Evolutionary conservation across 2,797 vertebrate genomes (phyloP).

Genomic region (Dipus sagitta): DNA sequence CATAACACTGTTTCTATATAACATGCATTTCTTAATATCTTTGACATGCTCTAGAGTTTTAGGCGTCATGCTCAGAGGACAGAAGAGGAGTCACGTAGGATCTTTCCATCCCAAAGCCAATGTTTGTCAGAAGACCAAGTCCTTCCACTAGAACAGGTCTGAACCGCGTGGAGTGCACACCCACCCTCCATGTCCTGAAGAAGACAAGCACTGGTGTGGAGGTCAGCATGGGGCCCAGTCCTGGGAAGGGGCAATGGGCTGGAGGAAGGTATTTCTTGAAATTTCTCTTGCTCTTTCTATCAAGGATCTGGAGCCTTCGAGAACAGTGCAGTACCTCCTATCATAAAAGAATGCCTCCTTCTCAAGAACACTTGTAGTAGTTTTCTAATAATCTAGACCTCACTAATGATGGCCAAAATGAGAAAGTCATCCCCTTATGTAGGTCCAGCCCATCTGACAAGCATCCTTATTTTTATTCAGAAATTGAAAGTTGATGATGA

Average conservation of each 20-base stretch:
- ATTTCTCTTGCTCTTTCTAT: neutral
- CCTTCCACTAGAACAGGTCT: neutral
- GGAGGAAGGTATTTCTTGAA: neutral
- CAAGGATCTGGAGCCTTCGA: neutral
- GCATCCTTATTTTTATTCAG: neutral
- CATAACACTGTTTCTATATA: neutral
- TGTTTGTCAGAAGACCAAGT: neutral
- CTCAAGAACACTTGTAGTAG: neutral
- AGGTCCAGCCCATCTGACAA: neutral
- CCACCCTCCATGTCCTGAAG: neutral
- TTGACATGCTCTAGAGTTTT: no score
- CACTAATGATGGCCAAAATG: neutral
- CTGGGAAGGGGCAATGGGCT: neutral
- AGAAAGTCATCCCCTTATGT: neutral
- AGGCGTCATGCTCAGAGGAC: no score
- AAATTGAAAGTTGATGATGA: conserved; percentile 15
- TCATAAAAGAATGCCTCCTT: neutral
- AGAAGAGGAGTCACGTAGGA: neutral
- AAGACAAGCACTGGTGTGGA: neutral
- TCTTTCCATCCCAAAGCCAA: neutral
- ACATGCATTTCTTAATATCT: no score
- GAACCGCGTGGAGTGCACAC: neutral
- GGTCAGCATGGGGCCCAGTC: neutral
- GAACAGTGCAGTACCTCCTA: neutral
- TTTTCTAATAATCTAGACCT: neutral